phyloP scores from a whole-genome alignment of 1,140 invertebrate species.

The Trachymyrmex septentrionalis region DNA sequence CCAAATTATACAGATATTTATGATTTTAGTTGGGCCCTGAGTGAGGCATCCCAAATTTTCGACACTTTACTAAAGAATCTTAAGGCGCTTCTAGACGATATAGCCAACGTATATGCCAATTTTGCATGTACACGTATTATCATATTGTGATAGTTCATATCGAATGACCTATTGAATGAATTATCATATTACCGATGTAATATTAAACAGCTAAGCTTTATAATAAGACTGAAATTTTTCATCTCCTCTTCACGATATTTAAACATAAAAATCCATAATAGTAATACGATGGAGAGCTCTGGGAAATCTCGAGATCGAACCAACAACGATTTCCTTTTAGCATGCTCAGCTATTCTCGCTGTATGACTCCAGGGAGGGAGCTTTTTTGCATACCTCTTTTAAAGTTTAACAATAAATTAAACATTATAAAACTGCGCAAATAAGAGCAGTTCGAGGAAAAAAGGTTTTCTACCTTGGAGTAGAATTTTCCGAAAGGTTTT shows the following conservation, averaged over 20 bases:
- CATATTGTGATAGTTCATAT: no score
- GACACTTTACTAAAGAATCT: no score
- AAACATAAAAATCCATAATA: not conserved
- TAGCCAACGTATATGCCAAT: no score
- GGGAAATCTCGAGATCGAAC: constrained; percentile 46
- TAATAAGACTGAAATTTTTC: constrained; percentile 11
- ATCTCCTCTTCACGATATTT: constrained; percentile 8
- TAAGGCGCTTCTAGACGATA: no score
- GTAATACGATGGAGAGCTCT: not conserved
- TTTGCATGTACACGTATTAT: no score
- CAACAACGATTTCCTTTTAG: constrained; percentile 61
- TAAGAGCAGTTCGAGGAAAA: not conserved
- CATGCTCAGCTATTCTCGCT: constrained; percentile 7
- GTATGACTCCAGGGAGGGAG: not conserved
- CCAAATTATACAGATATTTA: no score
- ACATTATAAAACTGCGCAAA: constrained; percentile 22
- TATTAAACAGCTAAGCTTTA: not conserved
- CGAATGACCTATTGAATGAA: no score
- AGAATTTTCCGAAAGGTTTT: not conserved
- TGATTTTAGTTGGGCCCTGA: no score
- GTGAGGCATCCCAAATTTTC: no score
- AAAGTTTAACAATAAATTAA: constrained; percentile 51
- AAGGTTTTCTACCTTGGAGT: not conserved
- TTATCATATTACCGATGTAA: not conserved
- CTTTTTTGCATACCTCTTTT: constrained; percentile 18